Percentiles rank a stretch among this genome's conserved stretches.
Evolutionary conservation across 2,113 vertebrate species (phyloP).

Genomic region (Mola mola): DNA sequence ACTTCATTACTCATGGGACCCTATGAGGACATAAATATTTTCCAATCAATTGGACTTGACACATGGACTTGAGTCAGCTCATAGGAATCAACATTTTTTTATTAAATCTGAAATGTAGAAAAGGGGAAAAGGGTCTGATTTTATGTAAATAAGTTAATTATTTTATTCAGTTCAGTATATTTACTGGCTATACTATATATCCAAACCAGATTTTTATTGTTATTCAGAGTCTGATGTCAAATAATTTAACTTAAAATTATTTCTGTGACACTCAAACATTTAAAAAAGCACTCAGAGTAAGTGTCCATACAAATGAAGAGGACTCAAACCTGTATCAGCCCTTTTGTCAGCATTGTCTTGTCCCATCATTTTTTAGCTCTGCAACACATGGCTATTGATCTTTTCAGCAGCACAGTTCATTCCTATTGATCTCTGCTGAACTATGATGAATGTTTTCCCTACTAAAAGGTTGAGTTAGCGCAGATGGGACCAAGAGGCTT

Average conservation of each 20-base stretch:
- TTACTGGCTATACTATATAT: no score
- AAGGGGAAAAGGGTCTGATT: no score
- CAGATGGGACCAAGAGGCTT: constrained; percentile 28
- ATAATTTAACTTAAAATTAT: no score
- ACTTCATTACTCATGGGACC: not conserved
- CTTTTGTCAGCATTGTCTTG: constrained; percentile 71
- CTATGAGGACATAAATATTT: constrained; percentile 10
- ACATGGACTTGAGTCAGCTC: constrained; percentile 3
- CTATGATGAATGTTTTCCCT: constrained; percentile 69
- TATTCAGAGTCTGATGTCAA: no score
- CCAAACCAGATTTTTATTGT: no score
- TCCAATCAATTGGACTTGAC: constrained; percentile 8
- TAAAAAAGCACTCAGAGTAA: constrained; percentile 2
- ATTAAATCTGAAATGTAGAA: not conserved
- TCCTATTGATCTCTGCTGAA: constrained; percentile 71
- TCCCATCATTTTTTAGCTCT: constrained; percentile 68
- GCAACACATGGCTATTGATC: constrained; percentile 72
- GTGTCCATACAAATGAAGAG: constrained; percentile 53
- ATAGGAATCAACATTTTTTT: not conserved
- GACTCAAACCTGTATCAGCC: constrained; percentile 49
- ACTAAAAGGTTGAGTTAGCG: constrained; percentile 41
- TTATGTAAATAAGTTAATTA: no score
- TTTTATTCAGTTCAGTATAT: no score
- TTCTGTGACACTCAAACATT: constrained; percentile 4
- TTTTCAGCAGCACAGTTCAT: constrained; percentile 69